A percentile compares a stretch with the other conserved stretches of the same genome.
These are phyloP conservation scores for Ptychobarbus kaznakovi DNA, from an alignment of 2,797 vertebrate genomes.

Conservation along the genomic window DNA sequence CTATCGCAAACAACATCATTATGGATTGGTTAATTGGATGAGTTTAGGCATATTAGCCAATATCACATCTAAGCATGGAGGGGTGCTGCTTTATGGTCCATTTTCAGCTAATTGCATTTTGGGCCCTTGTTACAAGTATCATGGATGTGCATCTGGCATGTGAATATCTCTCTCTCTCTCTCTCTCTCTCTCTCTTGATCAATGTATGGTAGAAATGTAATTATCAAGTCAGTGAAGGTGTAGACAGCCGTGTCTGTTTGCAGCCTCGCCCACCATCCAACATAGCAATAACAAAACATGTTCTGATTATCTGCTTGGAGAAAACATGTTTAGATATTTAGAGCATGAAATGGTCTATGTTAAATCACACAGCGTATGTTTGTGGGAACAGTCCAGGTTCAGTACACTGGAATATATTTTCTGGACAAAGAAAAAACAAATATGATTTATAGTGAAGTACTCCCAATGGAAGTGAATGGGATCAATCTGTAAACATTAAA, in stretches of 20 bases:
- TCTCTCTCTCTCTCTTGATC: conserved; percentile 6
- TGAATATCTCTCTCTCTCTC: conserved; percentile 1
- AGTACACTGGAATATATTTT: neutral
- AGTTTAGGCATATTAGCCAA: conserved; percentile 49
- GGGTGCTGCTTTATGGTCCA: conserved; percentile 36
- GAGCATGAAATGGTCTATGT: neutral
- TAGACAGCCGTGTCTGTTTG: conserved; percentile 22
- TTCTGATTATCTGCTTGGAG: neutral
- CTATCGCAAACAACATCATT: conserved; percentile 45
- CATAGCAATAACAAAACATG: neutral
- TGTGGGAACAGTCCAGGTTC: neutral
- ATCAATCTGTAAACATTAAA: neutral
- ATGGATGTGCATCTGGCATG: conserved; percentile 15
- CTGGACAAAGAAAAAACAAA: neutral
- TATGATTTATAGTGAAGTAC: neutral
- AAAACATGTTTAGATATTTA: neutral
- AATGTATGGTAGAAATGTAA: conserved; percentile 35
- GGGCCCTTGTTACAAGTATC: conserved; percentile 6
- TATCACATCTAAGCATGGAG: conserved; percentile 41
- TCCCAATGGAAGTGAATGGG: neutral
- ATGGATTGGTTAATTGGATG: conserved; percentile 43
- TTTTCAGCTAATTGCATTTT: conserved; percentile 46
- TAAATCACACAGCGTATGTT: neutral
- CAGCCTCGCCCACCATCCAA: neutral
- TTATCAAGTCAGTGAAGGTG: conserved; percentile 27